These are phyloP conservation scores for Grammomys surdaster DNA, from an alignment of 2,113 vertebrate species.

Conservation along the genomic window DNA sequence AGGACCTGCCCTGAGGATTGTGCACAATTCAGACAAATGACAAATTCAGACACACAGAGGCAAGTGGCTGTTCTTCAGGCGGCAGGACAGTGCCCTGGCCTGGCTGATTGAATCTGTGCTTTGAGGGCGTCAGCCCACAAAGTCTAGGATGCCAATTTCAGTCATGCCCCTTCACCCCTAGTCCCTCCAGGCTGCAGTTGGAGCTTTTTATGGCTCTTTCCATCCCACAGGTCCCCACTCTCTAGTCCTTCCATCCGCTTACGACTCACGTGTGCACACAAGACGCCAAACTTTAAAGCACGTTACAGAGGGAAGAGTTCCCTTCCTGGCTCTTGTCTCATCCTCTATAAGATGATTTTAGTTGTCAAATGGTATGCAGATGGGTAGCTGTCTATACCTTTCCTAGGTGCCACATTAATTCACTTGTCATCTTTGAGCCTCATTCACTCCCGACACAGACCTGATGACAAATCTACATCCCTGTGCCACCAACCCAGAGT, in stretches of 20 bases:
- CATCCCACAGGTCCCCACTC: neutral
- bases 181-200: neutral
- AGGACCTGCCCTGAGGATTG: neutral
- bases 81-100: neutral
- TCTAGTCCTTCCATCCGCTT: neutral
- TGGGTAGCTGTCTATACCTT: neutral
- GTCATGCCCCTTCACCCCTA: neutral
- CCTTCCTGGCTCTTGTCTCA: neutral
- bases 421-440: neutral
- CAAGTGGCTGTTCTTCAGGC: conserved; percentile 16
- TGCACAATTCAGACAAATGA: neutral
- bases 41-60: neutral
- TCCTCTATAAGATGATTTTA: conserved; percentile 23
- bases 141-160: neutral
- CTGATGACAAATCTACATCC: neutral
- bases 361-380: neutral
- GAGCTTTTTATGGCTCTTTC: neutral
- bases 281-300: neutral
- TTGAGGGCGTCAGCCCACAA: neutral
- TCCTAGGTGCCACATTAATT: neutral
- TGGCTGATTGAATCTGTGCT: conserved; percentile 1
- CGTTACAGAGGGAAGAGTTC: neutral
- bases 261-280: neutral
- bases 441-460: neutral
- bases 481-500: neutral